These are phyloP conservation scores for Helostoma temminkii DNA, from an alignment of 2,797 vertebrate species.

Conservation along the genomic window DNA sequence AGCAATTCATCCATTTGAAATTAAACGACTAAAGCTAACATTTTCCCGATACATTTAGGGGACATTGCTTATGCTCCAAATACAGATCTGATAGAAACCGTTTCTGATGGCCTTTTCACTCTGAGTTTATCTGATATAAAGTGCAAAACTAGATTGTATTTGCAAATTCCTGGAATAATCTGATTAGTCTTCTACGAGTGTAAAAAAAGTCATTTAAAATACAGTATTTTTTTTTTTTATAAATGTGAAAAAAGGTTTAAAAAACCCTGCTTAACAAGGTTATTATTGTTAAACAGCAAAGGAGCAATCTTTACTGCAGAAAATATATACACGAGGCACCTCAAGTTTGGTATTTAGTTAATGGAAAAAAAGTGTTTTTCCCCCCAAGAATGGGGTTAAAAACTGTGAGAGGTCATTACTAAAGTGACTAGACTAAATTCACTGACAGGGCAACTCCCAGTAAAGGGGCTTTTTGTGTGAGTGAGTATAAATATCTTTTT, in stretches of 20 bases:
- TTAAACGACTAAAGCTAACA: conserved; percentile 44
- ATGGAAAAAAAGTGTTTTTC: conserved; percentile 60
- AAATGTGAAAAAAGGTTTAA: conserved; percentile 79
- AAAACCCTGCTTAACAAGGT: conserved; percentile 83
- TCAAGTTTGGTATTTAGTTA: conserved; percentile 83
- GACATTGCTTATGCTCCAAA: conserved; percentile 41
- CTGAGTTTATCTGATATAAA: conserved; percentile 81
- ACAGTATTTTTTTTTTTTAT: conserved; percentile 77
- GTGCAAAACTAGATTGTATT: conserved; percentile 90
- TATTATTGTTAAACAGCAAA: conserved; percentile 79
- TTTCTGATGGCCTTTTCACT: conserved; percentile 78
- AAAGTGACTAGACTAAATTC: conserved; percentile 29
- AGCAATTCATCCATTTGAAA: conserved; percentile 55
- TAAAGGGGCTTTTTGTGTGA: conserved; percentile 26
- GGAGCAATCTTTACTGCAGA: conserved; percentile 75
- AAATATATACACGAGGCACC: conserved; percentile 88
- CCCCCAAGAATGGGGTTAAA: conserved; percentile 52
- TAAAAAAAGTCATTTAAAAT: conserved; percentile 86
- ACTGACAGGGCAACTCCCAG: conserved; percentile 21
- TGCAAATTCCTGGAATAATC: conserved; percentile 87
- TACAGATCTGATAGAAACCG: conserved; percentile 64
- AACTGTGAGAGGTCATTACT: conserved; percentile 52
- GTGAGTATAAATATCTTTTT: conserved; percentile 35
- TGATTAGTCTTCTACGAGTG: conserved; percentile 73
- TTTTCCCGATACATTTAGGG: conserved; percentile 77